A percentile compares a stretch with the other conserved stretches of the same genome.
Evolutionary conservation across 2,113 vertebrate genomes (phyloP).

Genomic region (Balaenoptera acutorostrata): DNA sequence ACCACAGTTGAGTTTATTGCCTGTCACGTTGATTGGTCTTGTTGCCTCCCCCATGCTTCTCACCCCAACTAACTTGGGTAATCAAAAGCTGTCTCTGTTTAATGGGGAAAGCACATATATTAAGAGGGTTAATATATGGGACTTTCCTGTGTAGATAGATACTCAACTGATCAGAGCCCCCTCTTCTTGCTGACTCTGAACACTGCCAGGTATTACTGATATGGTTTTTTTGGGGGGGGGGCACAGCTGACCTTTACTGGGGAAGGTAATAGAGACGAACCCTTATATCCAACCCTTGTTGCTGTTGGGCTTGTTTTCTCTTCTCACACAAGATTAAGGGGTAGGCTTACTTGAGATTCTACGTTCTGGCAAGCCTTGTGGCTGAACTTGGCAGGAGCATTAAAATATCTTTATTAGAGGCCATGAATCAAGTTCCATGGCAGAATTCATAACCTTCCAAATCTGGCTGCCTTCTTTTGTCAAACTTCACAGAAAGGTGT

Average conservation of each 20-base stretch:
- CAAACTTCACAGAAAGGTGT: slow-evolving; percentile 26
- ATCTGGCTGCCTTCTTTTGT: slow-evolving; percentile 48
- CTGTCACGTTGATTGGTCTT: not conserved
- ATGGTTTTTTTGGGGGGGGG: not conserved
- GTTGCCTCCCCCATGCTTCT: not conserved
- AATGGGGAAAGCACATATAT: not conserved
- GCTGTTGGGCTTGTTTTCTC: slow-evolving; percentile 48
- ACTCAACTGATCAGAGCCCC: not conserved
- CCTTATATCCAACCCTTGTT: not conserved
- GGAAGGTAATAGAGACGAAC: not conserved
- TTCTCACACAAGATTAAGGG: slow-evolving; percentile 64
- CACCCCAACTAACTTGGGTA: not conserved
- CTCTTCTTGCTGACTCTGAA: not conserved
- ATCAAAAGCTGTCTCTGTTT: not conserved
- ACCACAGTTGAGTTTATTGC: not conserved
- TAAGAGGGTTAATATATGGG: not conserved
- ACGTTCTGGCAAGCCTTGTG: slow-evolving; percentile 57
- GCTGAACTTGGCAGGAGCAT: slow-evolving; percentile 62
- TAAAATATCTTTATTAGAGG: slow-evolving; percentile 68
- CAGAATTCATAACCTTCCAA: slow-evolving; percentile 41
- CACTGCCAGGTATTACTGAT: not conserved
- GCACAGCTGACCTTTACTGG: not conserved
- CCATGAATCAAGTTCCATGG: slow-evolving; percentile 60
- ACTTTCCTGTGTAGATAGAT: not conserved
- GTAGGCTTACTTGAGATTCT: slow-evolving; percentile 52